A percentile compares a stretch with the other conserved stretches of the same genome.
Conservation (phyloP, 2,888 invertebrate species). For the Smittia aterrima region DNA sequence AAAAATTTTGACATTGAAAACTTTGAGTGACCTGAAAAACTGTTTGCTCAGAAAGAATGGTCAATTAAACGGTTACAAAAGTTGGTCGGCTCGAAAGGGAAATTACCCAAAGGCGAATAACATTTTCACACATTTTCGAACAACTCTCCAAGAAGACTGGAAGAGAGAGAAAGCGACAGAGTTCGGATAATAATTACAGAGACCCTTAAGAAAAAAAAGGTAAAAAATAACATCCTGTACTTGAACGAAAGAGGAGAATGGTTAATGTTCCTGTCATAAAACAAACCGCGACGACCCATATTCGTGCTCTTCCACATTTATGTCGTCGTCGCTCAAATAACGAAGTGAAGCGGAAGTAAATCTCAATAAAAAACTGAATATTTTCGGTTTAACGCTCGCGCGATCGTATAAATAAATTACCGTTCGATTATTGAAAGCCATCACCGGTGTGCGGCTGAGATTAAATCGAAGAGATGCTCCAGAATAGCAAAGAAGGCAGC, state of each 20-base stretch:
- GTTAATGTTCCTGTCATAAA: conserved; percentile 35
- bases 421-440: conserved; percentile 1
- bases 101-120: too few species aligned
- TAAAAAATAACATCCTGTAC: conserved; percentile 24
- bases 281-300: not conserved
- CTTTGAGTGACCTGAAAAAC: too few species aligned
- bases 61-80: too few species aligned
- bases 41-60: too few species aligned
- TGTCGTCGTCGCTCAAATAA: not conserved
- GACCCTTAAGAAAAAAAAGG: not conserved
- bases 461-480: not conserved
- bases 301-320: conserved; percentile 4
- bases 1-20: too few species aligned
- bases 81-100: too few species aligned
- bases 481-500: not conserved
- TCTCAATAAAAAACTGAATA: conserved; percentile 2
- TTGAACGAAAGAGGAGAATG: not conserved
- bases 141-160: too few species aligned
- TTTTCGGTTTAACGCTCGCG: not conserved
- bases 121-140: too few species aligned
- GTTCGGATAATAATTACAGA: too few species aligned
- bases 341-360: not conserved
- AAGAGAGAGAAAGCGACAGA: too few species aligned
- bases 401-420: conserved; percentile 19
- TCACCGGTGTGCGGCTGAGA: not conserved